Evolutionary conservation across 1,140 invertebrate genomes (phyloP).

Genomic region (Popillia japonica): DNA sequence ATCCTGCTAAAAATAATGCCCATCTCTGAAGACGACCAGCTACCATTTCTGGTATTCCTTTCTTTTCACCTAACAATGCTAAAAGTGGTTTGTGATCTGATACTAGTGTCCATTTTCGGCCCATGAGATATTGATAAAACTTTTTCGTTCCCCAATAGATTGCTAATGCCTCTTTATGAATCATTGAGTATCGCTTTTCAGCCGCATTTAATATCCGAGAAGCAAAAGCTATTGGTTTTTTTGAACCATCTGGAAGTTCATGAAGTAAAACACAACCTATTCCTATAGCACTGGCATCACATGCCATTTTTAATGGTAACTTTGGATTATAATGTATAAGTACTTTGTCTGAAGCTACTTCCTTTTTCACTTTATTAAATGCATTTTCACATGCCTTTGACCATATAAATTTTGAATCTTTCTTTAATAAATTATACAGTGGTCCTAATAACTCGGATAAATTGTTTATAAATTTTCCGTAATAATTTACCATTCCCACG

Average conservation of each 20-base stretch:
- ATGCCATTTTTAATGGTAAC: conserved; percentile 36
- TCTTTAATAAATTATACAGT: conserved; percentile 37
- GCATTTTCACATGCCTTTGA: conserved; percentile 39
- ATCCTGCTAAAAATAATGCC: conserved; percentile 52
- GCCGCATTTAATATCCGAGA: conserved; percentile 59
- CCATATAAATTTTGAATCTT: conserved; percentile 43
- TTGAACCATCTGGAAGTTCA: conserved; percentile 53
- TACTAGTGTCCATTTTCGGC: too few relatives aligned
- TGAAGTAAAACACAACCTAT: conserved; percentile 35
- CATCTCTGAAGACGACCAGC: conserved; percentile 51
- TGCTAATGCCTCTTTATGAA: conserved; percentile 10
- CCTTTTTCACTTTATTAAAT: conserved; percentile 41
- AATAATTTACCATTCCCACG: conserved; percentile 57
- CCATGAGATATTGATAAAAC: conserved; percentile 60
- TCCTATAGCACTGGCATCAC: conserved; percentile 38
- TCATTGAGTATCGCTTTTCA: conserved; percentile 61
- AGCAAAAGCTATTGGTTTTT: conserved; percentile 58
- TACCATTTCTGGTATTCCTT: conserved; percentile 50
- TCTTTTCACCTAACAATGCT: conserved; percentile 52
- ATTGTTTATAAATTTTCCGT: conserved; percentile 53
- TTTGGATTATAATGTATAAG: conserved; percentile 46
- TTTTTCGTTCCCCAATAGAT: conserved; percentile 46
- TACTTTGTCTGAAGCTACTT: conserved; percentile 47
- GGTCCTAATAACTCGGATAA: conserved; percentile 41
- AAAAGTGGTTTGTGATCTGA: too few relatives aligned